phyloP scores from a whole-genome alignment of 2,797 vertebrate species.

The Lutjanus argentimaculatus region DNA sequence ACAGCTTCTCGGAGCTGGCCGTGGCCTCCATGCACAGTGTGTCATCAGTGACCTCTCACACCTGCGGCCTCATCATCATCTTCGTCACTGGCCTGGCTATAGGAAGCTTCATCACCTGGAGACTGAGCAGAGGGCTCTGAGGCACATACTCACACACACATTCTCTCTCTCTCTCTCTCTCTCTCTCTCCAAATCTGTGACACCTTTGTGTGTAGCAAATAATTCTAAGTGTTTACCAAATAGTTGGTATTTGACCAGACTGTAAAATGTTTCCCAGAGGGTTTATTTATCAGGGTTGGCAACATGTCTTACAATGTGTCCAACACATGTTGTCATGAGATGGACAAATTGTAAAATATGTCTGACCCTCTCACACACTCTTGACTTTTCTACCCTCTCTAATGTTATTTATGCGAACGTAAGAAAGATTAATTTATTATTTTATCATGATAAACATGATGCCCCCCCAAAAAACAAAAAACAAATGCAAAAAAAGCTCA shows the following conservation, averaged over 20 bases:
- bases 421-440: background rate
- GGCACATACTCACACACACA: background rate
- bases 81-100: constrained; percentile 60
- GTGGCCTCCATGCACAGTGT: constrained; percentile 50
- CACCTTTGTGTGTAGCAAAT: background rate
- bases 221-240: background rate
- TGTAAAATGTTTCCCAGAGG: background rate
- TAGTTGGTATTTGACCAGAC: background rate
- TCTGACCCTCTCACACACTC: background rate
- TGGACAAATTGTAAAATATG: background rate
- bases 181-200: background rate
- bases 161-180: background rate
- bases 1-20: constrained; percentile 77
- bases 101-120: constrained; percentile 69
- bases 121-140: constrained; percentile 48
- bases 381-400: background rate
- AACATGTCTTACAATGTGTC: background rate
- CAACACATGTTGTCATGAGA: background rate
- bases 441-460: background rate
- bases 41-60: constrained; percentile 25
- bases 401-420: constrained; percentile 16
- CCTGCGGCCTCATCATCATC: constrained; percentile 31
- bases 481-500: background rate
- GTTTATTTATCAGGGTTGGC: background rate
- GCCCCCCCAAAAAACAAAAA: background rate